These are phyloP conservation scores for Oscheius sp. DNA, from an alignment of 1,140 invertebrate species.

Conservation along the genomic window DNA sequence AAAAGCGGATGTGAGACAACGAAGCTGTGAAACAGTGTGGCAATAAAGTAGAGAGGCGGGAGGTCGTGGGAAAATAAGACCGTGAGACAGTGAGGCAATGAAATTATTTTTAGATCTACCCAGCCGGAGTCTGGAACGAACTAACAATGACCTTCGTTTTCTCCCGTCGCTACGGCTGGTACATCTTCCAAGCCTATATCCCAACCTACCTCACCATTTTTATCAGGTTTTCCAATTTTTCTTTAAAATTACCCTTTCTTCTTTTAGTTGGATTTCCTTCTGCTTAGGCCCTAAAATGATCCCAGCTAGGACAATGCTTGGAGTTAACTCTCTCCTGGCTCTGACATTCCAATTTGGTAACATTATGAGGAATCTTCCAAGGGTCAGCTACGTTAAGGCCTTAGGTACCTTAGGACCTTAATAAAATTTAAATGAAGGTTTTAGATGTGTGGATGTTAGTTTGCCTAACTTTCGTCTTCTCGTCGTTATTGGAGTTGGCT, in stretches of 20 bases:
- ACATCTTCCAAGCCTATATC: slow-evolving; percentile 54
- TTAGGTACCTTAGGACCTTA: not conserved
- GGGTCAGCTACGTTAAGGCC: slow-evolving; percentile 45
- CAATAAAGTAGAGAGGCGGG: too few species aligned
- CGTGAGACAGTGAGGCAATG: too few species aligned
- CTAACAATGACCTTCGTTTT: slow-evolving; percentile 51
- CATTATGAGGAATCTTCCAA: slow-evolving; percentile 52
- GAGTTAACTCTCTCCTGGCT: slow-evolving; percentile 47
- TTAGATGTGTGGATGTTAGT: slow-evolving; percentile 52
- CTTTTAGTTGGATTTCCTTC: slow-evolving; percentile 52
- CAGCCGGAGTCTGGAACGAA: slow-evolving; percentile 52
- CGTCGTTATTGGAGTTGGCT: slow-evolving; percentile 48
- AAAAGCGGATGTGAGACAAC: not conserved
- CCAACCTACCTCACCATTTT: slow-evolving; percentile 55
- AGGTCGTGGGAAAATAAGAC: too few species aligned
- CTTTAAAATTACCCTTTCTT: not conserved
- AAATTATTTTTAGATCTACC: slow-evolving; percentile 41
- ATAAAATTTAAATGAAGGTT: not conserved
- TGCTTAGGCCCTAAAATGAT: slow-evolving; percentile 49
- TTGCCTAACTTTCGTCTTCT: slow-evolving; percentile 52
- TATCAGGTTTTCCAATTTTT: slow-evolving; percentile 47
- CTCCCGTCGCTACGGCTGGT: slow-evolving; percentile 49
- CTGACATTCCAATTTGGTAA: slow-evolving; percentile 55
- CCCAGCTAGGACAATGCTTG: slow-evolving; percentile 48
- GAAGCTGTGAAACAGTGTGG: too few species aligned